A percentile compares a stretch with the other conserved stretches of the same genome.
Conservation (phyloP, 2,888 invertebrate genomes). For the Nemotelus nigrinus region DNA sequence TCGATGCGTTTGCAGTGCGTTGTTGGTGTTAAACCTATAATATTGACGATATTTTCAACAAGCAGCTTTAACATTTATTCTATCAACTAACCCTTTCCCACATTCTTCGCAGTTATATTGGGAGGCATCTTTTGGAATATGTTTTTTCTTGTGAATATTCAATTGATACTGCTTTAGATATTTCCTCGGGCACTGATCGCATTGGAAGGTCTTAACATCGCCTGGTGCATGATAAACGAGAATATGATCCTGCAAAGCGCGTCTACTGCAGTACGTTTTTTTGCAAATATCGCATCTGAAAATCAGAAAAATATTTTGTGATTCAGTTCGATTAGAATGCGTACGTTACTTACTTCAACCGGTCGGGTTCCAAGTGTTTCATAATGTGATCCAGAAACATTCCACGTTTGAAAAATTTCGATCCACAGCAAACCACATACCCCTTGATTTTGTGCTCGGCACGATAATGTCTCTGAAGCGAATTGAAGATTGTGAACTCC, state of each 20-base stretch:
- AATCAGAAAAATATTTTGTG: neutral
- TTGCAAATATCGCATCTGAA: constrained; percentile 35
- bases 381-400: constrained; percentile 47
- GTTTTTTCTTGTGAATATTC: constrained; percentile 43
- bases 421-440: constrained; percentile 48
- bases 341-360: constrained; percentile 39
- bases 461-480: constrained; percentile 45
- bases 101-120: constrained; percentile 42
- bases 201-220: constrained; percentile 38
- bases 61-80: neutral
- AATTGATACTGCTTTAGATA: constrained; percentile 45
- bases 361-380: constrained; percentile 47
- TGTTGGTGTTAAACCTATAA: constrained; percentile 41
- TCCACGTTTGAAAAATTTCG: constrained; percentile 42
- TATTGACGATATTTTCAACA: neutral
- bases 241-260: constrained; percentile 34
- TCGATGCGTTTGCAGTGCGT: constrained; percentile 41
- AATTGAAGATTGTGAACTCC: constrained; percentile 41
- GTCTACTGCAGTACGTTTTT: constrained; percentile 35
- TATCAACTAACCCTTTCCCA: constrained; percentile 38
- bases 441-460: constrained; percentile 43
- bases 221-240: constrained; percentile 17
- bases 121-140: constrained; percentile 24
- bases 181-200: constrained; percentile 47
- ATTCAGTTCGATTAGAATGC: neutral